phyloP scores from a whole-genome alignment of 2,797 vertebrate genomes.

The Hydrophis major region DNA sequence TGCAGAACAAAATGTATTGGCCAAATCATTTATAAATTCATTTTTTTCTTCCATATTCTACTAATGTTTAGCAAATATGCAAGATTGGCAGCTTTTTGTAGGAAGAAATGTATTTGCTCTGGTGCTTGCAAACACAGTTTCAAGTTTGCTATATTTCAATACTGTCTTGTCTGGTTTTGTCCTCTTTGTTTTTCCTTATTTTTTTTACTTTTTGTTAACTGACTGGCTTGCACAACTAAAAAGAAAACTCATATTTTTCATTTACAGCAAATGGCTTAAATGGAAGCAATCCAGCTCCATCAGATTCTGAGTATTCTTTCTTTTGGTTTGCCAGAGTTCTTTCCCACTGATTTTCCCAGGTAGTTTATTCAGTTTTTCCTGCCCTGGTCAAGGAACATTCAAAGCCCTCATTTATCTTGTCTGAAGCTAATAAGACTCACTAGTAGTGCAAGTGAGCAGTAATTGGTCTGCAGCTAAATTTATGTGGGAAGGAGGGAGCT shows the following conservation, averaged over 20 bases:
- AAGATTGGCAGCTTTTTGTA: not conserved
- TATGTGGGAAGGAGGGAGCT: not conserved
- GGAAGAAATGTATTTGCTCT: not conserved
- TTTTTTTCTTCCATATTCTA: not conserved
- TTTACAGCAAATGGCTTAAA: not conserved
- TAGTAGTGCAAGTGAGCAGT: slow-evolving; percentile 13
- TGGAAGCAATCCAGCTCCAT: not conserved
- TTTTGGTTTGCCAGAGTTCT: accelerated
- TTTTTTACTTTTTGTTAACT: not conserved
- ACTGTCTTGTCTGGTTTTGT: not conserved
- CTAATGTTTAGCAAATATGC: not conserved
- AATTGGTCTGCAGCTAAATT: slow-evolving; percentile 13
- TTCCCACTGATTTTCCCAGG: not conserved
- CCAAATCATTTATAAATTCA: not conserved
- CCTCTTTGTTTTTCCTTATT: not conserved
- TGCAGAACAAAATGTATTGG: not conserved
- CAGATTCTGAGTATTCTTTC: not conserved
- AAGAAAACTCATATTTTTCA: not conserved
- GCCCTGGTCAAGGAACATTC: not conserved
- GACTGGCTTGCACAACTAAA: not conserved
- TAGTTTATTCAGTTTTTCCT: accelerated
- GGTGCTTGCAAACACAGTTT: not conserved
- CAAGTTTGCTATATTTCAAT: not conserved
- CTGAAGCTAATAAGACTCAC: slow-evolving; percentile 10
- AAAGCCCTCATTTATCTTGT: not conserved